Base-by-base conservation (phyloP, 1,140 invertebrate species). In the Lepeophtheirus salmonis region DNA sequence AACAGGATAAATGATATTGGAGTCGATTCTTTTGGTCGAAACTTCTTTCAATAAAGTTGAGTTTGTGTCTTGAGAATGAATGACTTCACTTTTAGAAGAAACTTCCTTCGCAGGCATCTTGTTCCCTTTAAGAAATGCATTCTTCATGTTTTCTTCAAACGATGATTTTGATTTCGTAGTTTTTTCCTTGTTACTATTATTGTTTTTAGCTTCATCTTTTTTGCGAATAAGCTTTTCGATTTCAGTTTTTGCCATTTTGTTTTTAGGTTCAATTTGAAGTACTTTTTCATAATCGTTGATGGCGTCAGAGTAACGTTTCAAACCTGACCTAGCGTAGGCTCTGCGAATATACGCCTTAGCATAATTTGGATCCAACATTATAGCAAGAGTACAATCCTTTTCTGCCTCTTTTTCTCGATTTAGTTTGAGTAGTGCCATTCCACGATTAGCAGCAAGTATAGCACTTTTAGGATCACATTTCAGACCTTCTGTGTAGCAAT, bases 361-460 rank as follows among this genome's bases (percentile, higher is more conserved):
- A 68, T 88, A 89, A 0, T 73, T 78, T 0, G 77, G 71, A 67
- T 89, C 83, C 17, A 88, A 68, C 53, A 77, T 72, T 48, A 89
- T 67, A 0, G 85, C 81, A 26, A 74, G 68, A 0, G 78, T 79
- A 67, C 84, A 88, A 70, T 90, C 87, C 16, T 74, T 66, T 69
- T 87, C 84, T 12, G 84, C 82, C 64, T 79, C 78, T 64, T 78
- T 77, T 72, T 76, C 91, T 86, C 83, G 80, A 64, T 87, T 77
- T 65, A 81, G 77, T 70, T 89, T 90, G 4, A 92, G 71, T 64
- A 84, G 79, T 64, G 88, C 90, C 58, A 91, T 75, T 4, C 85
- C 89, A 67, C 89, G 75, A 73, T 95, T 95, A 4, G 86, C 84
- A 68, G 79, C 86, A 67, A 84, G 83, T 3, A 86, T 75, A 4